Conservation (phyloP, 1,140 invertebrate genomes). For the Zelostemma sp. region DNA sequence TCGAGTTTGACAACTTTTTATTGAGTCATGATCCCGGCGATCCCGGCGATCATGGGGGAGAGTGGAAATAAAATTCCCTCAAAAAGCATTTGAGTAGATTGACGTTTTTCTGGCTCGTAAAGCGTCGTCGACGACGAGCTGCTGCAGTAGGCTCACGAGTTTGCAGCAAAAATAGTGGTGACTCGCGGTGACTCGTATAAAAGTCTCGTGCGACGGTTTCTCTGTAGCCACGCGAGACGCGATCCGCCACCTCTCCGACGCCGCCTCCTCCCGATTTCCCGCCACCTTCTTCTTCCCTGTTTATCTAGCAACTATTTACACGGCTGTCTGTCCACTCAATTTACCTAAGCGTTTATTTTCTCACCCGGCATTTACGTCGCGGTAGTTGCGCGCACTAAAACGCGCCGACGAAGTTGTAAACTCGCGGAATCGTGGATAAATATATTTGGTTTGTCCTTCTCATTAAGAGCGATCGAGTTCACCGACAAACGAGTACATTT, state of each 20-base stretch:
- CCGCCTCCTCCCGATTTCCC: conserved; percentile 22
- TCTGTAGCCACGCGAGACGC: conserved; percentile 10
- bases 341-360: neutral
- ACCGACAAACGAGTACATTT: too few relatives aligned
- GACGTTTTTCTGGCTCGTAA: conserved; percentile 28
- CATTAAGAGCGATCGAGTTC: too few relatives aligned
- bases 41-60: too few relatives aligned
- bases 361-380: neutral
- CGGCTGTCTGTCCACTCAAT: conserved; percentile 3
- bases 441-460: too few relatives aligned
- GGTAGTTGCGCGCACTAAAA: neutral
- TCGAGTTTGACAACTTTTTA: conserved; percentile 6
- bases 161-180: conserved; percentile 48
- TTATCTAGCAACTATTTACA: conserved; percentile 11
- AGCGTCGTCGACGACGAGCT: conserved; percentile 21
- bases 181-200: conserved; percentile 48
- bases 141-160: conserved; percentile 34
- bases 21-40: neutral
- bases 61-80: conserved; percentile 25
- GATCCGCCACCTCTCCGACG: conserved; percentile 12
- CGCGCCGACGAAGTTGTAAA: too few relatives aligned
- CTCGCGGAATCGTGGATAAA: too few relatives aligned
- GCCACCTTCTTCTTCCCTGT: conserved; percentile 7
- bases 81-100: conserved; percentile 27
- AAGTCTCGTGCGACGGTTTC: conserved; percentile 39